A percentile compares a stretch with the other conserved stretches of the same genome.
Evolutionary conservation across 2,113 vertebrate species (phyloP).

Genomic region (Vombatus ursinus): DNA sequence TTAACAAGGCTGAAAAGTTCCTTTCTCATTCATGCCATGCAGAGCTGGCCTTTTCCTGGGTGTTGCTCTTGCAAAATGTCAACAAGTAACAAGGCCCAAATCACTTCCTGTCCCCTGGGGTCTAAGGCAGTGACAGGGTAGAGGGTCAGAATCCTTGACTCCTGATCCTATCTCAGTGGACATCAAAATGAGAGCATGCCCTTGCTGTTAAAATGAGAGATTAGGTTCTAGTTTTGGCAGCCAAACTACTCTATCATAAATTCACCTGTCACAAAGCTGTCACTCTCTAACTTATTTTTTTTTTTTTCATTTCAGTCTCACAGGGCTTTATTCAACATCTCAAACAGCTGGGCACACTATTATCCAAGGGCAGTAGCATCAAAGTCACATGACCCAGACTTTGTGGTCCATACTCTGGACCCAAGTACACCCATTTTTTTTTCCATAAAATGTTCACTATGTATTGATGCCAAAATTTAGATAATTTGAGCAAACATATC

Average conservation of each 20-base stretch:
- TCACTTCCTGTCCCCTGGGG: fast-evolving
- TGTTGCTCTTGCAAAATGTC: too few species aligned
- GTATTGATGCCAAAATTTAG: background rate
- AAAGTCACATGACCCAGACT: background rate
- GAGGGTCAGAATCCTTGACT: background rate
- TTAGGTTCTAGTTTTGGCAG: background rate
- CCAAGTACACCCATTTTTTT: background rate
- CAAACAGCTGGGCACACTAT: background rate
- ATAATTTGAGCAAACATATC: background rate
- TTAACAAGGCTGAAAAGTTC: background rate
- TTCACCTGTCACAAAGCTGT: background rate
- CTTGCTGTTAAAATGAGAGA: background rate
- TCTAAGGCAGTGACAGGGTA: background rate
- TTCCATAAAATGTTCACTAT: background rate
- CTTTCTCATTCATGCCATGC: fast-evolving
- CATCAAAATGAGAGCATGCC: background rate
- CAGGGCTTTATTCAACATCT: background rate
- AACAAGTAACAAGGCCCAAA: background rate
- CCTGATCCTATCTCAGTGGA: background rate
- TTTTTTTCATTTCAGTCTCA: background rate
- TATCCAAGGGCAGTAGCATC: background rate
- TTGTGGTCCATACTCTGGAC: background rate
- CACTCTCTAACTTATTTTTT: background rate
- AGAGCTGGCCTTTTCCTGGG: background rate
- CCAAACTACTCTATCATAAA: background rate